Evolutionary conservation across 2,797 vertebrate genomes (phyloP).

Genomic region (Semaprochilodus insignis): DNA sequence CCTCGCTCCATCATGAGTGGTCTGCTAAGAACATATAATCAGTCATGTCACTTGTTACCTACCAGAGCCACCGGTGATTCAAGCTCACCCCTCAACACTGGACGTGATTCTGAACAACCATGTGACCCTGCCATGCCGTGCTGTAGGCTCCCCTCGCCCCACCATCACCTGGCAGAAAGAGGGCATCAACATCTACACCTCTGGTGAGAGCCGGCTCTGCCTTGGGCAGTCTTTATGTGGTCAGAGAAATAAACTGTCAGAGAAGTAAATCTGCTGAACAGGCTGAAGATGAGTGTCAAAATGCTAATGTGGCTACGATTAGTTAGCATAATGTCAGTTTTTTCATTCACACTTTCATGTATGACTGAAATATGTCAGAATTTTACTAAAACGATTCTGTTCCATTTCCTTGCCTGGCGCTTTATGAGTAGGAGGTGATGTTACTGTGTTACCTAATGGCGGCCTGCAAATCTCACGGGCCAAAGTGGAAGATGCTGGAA

Average conservation of each 20-base stretch:
- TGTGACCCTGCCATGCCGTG: constrained; percentile 88
- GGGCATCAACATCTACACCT: constrained; percentile 86
- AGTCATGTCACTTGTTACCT: not conserved
- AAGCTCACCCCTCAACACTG: constrained; percentile 79
- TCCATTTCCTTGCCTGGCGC: not conserved
- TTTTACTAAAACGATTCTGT: not conserved
- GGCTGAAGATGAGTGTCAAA: not conserved
- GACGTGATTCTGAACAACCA: constrained; percentile 90
- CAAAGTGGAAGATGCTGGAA: constrained; percentile 85
- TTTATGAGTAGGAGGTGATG: constrained; percentile 76
- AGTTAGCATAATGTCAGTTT: not conserved
- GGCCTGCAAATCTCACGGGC: constrained; percentile 88
- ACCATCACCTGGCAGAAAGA: constrained; percentile 96
- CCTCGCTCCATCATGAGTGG: too few relatives aligned
- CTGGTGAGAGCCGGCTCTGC: constrained; percentile 71
- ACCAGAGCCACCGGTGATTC: constrained; percentile 89
- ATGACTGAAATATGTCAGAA: not conserved
- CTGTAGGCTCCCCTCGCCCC: constrained; percentile 87
- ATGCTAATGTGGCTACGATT: not conserved
- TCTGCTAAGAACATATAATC: not conserved
- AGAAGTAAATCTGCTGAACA: not conserved
- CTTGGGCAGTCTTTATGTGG: not conserved
- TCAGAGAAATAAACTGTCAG: not conserved
- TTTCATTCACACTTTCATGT: not conserved
- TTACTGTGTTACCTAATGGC: constrained; percentile 85